These are phyloP conservation scores for Eurytoma californica DNA, from an alignment of 2,888 invertebrate species.

Conservation along the genomic window DNA sequence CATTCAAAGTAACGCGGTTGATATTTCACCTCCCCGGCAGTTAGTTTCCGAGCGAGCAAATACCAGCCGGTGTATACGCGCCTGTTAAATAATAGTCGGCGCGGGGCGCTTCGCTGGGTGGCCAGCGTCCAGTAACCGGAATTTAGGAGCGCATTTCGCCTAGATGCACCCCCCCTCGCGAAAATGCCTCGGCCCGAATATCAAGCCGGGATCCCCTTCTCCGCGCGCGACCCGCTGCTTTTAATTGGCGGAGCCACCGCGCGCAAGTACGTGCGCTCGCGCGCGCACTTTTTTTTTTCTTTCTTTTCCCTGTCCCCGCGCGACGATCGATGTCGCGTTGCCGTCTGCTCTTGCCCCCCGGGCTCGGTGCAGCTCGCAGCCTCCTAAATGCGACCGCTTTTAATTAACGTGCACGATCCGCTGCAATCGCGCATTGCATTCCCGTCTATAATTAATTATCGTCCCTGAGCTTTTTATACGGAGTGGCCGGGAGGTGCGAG, in stretches of 20 bases:
- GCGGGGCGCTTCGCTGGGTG: constrained; percentile 39
- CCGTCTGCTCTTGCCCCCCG: too few species aligned
- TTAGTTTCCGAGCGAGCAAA: constrained; percentile 58
- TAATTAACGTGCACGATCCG: constrained; percentile 50
- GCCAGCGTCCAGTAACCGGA: constrained; percentile 55
- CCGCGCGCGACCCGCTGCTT: constrained; percentile 58
- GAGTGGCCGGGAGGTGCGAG: background rate
- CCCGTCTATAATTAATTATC: constrained; percentile 37
- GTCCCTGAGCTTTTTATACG: background rate
- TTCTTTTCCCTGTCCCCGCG: background rate
- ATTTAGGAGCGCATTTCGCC: constrained; percentile 60
- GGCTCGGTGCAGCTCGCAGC: background rate
- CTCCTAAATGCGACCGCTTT: constrained; percentile 49
- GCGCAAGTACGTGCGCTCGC: background rate
- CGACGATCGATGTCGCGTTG: constrained; percentile 44
- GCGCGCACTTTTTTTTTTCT: background rate
- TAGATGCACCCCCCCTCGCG: constrained; percentile 2
- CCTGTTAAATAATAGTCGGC: constrained; percentile 60
- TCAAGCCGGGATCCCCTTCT: background rate
- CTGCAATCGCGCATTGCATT: constrained; percentile 10
- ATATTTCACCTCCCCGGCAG: constrained; percentile 58
- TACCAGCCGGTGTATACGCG: constrained; percentile 44
- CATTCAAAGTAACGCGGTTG: constrained; percentile 56
- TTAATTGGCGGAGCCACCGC: constrained; percentile 58
- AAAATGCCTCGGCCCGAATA: background rate